phyloP scores from a whole-genome alignment of 2,113 vertebrate species.

The Pongo abelii region DNA sequence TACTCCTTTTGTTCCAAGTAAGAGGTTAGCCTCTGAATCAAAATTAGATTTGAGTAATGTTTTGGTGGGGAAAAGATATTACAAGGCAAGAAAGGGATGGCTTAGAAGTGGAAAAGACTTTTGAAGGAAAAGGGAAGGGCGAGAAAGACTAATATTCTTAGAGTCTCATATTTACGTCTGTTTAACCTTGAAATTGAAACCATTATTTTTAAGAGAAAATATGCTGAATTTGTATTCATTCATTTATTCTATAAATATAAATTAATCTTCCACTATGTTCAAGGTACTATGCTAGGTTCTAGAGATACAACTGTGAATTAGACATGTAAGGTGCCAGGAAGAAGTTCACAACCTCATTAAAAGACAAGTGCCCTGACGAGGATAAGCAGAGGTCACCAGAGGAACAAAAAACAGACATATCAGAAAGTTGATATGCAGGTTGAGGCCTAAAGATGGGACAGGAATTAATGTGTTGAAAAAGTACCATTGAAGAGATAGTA shows the following conservation, averaged over 20 bases:
- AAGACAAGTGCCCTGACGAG: background rate
- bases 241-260: background rate
- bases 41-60: background rate
- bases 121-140: background rate
- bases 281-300: background rate
- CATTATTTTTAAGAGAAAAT: background rate
- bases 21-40: background rate
- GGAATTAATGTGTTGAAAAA: background rate
- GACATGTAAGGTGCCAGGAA: background rate
- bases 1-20: background rate
- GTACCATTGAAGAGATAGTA: background rate
- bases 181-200: background rate
- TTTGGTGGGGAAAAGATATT: background rate
- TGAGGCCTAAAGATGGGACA: background rate
- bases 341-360: background rate
- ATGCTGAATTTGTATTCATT: background rate
- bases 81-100: background rate
- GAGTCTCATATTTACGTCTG: background rate
- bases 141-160: background rate
- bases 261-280: background rate
- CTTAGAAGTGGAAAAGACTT: background rate
- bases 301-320: background rate
- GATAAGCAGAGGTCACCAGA: background rate
- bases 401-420: background rate
- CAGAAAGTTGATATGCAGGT: too few relatives aligned